Percentiles rank a stretch among this genome's conserved stretches.
Evolutionary conservation across 2,797 vertebrate genomes (phyloP).

Genomic region (Neosalanx taihuensis): DNA sequence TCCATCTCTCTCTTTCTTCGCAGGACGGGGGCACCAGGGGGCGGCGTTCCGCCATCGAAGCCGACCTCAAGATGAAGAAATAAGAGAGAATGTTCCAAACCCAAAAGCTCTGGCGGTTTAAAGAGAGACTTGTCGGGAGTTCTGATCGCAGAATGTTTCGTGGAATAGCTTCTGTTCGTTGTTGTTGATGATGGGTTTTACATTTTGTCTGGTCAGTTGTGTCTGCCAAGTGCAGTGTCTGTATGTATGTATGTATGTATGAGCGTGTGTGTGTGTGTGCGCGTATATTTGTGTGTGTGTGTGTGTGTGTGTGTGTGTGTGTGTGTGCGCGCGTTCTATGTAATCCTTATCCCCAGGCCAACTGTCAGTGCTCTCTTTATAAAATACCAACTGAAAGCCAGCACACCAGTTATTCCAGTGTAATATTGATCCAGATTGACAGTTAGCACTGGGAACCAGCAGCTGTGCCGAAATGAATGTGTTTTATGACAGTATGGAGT

Average conservation of each 20-base stretch:
- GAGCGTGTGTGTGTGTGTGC: not conserved
- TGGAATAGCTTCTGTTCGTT: conserved; percentile 25
- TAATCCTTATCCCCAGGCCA: conserved; percentile 12
- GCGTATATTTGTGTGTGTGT: not conserved
- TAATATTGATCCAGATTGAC: conserved; percentile 20
- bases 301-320: not conserved
- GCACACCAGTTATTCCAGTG: not conserved
- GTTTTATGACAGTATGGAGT: conserved; percentile 1
- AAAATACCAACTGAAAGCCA: not conserved
- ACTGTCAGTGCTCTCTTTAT: conserved; percentile 15
- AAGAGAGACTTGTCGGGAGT: conserved; percentile 12
- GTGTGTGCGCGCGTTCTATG: not conserved
- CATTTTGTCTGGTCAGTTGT: conserved; percentile 29
- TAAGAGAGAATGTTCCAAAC: conserved; percentile 58
- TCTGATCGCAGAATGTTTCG: conserved; percentile 19
- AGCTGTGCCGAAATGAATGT: not conserved
- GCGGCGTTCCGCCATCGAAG: conserved; percentile 97
- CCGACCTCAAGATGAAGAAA: conserved; percentile 99
- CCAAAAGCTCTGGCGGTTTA: not conserved
- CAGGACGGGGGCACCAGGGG: conserved; percentile 98
- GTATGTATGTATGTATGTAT: not conserved
- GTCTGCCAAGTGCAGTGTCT: conserved; percentile 5
- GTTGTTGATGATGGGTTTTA: conserved; percentile 17
- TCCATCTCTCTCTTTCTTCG: not conserved
- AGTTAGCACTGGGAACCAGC: conserved; percentile 23